Conservation (phyloP, 2,113 vertebrate genomes). For the Lepisosteus osseus region DNA sequence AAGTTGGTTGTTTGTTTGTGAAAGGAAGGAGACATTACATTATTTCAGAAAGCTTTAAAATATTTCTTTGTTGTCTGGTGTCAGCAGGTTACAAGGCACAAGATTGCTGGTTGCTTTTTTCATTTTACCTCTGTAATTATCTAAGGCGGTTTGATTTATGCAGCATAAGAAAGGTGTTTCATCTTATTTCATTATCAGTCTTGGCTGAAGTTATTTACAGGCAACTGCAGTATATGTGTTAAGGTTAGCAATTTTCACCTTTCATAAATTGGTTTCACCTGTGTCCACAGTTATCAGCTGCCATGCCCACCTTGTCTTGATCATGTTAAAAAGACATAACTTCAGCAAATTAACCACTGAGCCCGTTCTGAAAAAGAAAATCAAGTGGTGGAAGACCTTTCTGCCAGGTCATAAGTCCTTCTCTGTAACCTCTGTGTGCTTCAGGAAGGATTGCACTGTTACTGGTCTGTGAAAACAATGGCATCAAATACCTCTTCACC, state of each 20-base stretch:
- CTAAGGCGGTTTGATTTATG: conserved; percentile 1
- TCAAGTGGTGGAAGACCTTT: too few species aligned
- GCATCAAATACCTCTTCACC: background rate
- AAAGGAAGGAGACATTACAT: conserved; percentile 12
- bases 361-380: too few species aligned
- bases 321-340: too few species aligned
- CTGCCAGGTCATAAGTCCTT: too few species aligned
- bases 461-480: background rate
- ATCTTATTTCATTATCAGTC: background rate
- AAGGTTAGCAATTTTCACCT: too few species aligned
- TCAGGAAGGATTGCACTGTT: background rate
- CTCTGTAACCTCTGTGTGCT: too few species aligned
- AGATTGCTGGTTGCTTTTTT: background rate
- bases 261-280: too few species aligned
- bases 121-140: conserved; percentile 2
- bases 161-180: background rate
- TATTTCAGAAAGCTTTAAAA: background rate
- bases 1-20: background rate
- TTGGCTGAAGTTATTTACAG: background rate
- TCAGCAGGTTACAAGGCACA: conserved; percentile 11
- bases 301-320: too few species aligned
- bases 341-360: too few species aligned
- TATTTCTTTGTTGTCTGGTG: background rate
- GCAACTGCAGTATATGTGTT: too few species aligned
- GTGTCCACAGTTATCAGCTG: too few species aligned